phyloP scores from a whole-genome alignment of 2,888 invertebrate species.

The Nomada lathburiana region DNA sequence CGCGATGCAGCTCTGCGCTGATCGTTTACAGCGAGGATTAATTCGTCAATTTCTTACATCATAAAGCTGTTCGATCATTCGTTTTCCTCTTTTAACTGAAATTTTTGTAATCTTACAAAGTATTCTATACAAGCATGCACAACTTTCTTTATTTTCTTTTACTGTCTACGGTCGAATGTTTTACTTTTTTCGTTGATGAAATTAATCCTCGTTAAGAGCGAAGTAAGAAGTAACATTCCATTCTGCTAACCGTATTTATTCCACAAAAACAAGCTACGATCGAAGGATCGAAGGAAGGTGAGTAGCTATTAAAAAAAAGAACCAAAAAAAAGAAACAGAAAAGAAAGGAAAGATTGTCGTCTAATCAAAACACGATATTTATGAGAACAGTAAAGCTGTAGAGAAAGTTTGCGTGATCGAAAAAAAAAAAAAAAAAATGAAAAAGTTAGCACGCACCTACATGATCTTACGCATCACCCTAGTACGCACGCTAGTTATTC shows the following conservation, averaged over 20 bases:
- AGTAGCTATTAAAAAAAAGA: conserved; percentile 73
- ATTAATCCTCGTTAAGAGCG: conserved; percentile 55
- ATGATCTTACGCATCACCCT: conserved; percentile 66
- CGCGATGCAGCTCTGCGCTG: conserved; percentile 46
- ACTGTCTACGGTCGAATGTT: too few species aligned
- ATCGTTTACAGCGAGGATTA: conserved; percentile 55
- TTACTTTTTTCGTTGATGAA: not conserved
- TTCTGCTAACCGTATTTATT: conserved; percentile 81
- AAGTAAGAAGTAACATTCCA: conserved; percentile 46
- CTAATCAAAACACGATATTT: conserved; percentile 38
- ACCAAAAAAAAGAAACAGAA: conserved; percentile 21
- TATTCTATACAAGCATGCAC: not conserved
- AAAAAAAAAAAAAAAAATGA: conserved; percentile 28
- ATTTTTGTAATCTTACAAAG: not conserved
- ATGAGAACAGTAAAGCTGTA: conserved; percentile 33
- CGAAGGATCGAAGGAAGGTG: conserved; percentile 83
- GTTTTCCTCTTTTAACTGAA: not conserved
- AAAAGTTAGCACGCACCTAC: conserved; percentile 58
- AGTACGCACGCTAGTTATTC: conserved; percentile 70
- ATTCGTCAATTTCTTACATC: conserved; percentile 30
- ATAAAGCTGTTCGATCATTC: not conserved
- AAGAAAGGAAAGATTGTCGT: conserved; percentile 38
- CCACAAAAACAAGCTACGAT: conserved; percentile 84
- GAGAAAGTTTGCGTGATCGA: conserved; percentile 29
- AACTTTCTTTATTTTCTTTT: not conserved